phyloP scores from a whole-genome alignment of 1,140 invertebrate species.

The Hermetia illucens region DNA sequence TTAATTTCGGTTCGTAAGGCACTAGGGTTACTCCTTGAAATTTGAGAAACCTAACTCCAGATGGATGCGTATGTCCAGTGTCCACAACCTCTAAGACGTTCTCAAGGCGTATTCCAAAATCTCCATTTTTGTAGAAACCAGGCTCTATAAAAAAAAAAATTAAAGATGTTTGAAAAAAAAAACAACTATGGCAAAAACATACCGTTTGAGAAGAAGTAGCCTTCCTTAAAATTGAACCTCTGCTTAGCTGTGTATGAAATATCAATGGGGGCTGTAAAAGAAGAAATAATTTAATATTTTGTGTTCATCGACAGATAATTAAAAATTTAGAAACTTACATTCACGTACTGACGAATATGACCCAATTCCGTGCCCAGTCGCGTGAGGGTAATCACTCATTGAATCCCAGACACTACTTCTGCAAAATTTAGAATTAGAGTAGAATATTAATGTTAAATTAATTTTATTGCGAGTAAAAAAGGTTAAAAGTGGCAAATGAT shows the following conservation, averaged over 20 bases:
- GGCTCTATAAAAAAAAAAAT: constrained; percentile 43
- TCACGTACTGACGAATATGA: constrained; percentile 73
- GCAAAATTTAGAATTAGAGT: not conserved
- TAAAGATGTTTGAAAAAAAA: not conserved
- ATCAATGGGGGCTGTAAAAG: constrained; percentile 51
- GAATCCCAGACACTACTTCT: constrained; percentile 64
- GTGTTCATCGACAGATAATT: constrained; percentile 20
- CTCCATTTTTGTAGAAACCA: constrained; percentile 63
- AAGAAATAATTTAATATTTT: constrained; percentile 9
- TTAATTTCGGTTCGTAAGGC: constrained; percentile 84
- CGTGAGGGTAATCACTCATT: constrained; percentile 71
- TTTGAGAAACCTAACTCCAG: constrained; percentile 39
- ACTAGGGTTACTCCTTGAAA: constrained; percentile 80
- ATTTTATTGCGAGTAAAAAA: too few relatives aligned
- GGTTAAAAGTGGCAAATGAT: too few relatives aligned
- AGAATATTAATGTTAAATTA: too few relatives aligned
- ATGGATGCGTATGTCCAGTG: constrained; percentile 31
- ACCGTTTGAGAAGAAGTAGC: constrained; percentile 78
- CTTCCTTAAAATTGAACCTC: constrained; percentile 49
- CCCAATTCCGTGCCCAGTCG: constrained; percentile 83
- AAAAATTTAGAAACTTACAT: constrained; percentile 38
- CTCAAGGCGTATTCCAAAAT: constrained; percentile 85
- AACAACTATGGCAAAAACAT: constrained; percentile 16
- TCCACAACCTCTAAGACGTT: constrained; percentile 78
- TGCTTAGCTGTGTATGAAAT: constrained; percentile 41